Evolutionary conservation across 2,888 invertebrate genomes (phyloP).

Genomic region (Microctonus hyperodae): DNA sequence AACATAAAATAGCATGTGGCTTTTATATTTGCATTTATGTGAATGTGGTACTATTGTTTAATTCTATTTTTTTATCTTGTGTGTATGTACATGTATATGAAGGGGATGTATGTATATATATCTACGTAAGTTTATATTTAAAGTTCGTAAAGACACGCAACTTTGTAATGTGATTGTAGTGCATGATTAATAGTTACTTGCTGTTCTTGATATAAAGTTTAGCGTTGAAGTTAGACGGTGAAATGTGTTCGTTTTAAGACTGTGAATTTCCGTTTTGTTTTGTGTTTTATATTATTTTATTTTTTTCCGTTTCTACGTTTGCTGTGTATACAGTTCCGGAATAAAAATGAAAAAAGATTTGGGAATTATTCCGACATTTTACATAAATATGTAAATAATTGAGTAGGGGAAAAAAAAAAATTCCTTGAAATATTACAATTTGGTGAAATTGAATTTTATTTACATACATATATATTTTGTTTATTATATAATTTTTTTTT

Average conservation of each 20-base stretch:
- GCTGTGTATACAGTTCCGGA: neutral
- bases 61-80: neutral
- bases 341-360: neutral
- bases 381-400: conserved; percentile 10
- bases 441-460: conserved; percentile 1
- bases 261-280: conserved; percentile 19
- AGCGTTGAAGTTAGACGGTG: conserved; percentile 12
- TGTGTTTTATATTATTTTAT: neutral
- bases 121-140: neutral
- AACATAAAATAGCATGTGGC: neutral
- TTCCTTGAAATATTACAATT: neutral
- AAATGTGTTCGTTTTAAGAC: conserved; percentile 12
- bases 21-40: neutral
- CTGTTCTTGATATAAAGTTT: conserved; percentile 26
- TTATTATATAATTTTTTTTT: neutral
- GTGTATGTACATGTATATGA: conserved; percentile 3
- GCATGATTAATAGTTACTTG: conserved; percentile 19
- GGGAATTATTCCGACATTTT: neutral
- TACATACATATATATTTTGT: neutral
- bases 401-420: neutral
- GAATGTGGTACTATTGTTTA: neutral
- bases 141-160: conserved; percentile 17
- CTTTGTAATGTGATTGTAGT: conserved; percentile 31
- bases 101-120: too few relatives aligned
- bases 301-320: neutral